Evolutionary conservation across 2,888 invertebrate genomes (phyloP), one percentile per base, ranked within the genome.

Genomic region (Hydrotaea cyrtoneurina): DNA sequence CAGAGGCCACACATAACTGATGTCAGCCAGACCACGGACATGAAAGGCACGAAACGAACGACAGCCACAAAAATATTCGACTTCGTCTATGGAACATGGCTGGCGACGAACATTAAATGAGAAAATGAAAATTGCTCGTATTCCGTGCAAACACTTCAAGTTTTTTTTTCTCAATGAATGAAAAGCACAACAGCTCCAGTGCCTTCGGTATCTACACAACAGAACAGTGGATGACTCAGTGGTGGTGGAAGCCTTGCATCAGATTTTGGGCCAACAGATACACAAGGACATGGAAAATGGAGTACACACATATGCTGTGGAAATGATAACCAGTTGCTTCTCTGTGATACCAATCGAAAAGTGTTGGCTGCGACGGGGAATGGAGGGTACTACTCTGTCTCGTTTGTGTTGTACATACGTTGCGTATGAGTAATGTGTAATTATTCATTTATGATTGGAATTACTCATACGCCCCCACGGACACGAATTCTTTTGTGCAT

Each of bases 1-100:
- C 62, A 78, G 74, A 77, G 74, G 74, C 77, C 83, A 78, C 59
- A 80, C 77, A 59, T 74, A 80, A 83, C 83, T 83, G 73, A 74
- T 74, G 77, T 57, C 76, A 72, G 62, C 23, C 73, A 31, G 57
- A 21, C 19, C 0, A 23, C 21, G 10, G n/a, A 50, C 39, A 21
- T 55, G 55, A 53, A 53, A 8, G 53, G 19, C 31, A 39, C 13
- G 31, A 31, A 31, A 7, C 31, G 31, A 4, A 31, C 31, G 7
- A 31, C 31, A 31, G 2, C 31, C 2, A 7, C 31, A 31, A 31
- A 13, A 39, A 39, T 8, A 10, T 13, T 39, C 39, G 39, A 39
- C 39, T 39, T 39, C 1, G 39, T 2, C 39, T 10, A 11, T 39
- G 39, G 39, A 39, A 39, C 39, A 3, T 4, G 50, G 7, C 50